phyloP scores from a whole-genome alignment of 2,888 invertebrate genomes.

The Leptarthrus brevirostris region DNA sequence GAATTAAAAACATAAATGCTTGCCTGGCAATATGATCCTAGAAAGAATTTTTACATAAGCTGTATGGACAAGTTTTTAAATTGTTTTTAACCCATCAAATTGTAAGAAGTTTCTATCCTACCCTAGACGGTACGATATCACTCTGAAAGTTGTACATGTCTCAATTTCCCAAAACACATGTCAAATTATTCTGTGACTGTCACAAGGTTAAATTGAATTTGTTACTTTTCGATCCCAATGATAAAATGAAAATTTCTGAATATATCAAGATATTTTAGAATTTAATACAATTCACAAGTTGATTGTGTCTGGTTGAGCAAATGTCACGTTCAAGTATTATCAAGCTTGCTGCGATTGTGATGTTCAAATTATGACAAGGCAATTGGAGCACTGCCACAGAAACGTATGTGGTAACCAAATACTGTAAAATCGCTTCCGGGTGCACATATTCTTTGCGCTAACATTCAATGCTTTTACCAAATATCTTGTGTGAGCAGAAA shows the following conservation, averaged over 20 bases:
- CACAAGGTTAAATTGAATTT: background rate
- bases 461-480: background rate
- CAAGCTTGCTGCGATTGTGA: too few species aligned
- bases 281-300: conserved; percentile 26
- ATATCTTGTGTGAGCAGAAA: background rate
- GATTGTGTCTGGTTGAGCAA: background rate
- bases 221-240: background rate
- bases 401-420: background rate
- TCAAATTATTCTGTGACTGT: conserved; percentile 24
- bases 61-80: too few species aligned
- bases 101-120: too few species aligned
- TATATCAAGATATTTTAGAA: conserved; percentile 10
- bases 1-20: too few species aligned
- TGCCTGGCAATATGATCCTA: too few species aligned
- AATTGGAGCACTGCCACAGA: background rate
- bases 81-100: too few species aligned
- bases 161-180: background rate
- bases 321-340: conserved; percentile 16
- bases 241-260: conserved; percentile 30
- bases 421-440: background rate
- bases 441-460: background rate
- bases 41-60: too few species aligned
- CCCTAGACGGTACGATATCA: background rate
- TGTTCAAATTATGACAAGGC: background rate
- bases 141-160: conserved; percentile 6